These are phyloP conservation scores for Nomada ruficornis DNA, from an alignment of 2,888 invertebrate species.

Conservation along the genomic window DNA sequence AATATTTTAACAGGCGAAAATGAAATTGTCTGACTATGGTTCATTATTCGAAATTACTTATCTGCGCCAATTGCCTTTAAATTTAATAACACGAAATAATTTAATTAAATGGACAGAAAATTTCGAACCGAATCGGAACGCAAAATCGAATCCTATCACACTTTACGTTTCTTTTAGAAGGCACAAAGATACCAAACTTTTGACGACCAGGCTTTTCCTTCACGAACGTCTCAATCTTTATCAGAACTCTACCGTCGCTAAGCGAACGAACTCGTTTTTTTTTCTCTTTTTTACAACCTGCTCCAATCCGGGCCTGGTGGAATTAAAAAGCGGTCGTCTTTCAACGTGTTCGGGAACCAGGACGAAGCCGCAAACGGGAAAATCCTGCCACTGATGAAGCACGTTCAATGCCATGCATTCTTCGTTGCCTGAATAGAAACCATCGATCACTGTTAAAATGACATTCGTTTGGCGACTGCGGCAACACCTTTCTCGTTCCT, in stretches of 20 bases:
- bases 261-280: conserved; percentile 6
- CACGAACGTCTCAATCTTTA: not conserved
- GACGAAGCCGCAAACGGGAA: conserved; percentile 91
- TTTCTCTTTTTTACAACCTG: conserved; percentile 85
- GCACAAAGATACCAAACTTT: not conserved
- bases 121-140: not conserved
- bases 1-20: conserved; percentile 4
- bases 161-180: not conserved
- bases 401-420: conserved; percentile 92
- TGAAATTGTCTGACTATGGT: not conserved
- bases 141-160: not conserved
- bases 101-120: too few species aligned
- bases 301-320: conserved; percentile 90
- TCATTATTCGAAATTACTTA: too few species aligned
- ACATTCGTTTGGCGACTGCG: not conserved
- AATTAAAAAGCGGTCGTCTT: conserved; percentile 91
- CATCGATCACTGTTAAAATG: conserved; percentile 31
- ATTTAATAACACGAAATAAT: too few species aligned
- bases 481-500: not conserved
- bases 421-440: conserved; percentile 85
- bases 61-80: too few species aligned
- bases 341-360: conserved; percentile 97
- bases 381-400: conserved; percentile 90
- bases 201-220: not conserved
- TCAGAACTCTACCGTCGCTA: not conserved